Evolutionary conservation across 2,113 vertebrate species (phyloP).

Genomic region (Hippocampus mohnikei): DNA sequence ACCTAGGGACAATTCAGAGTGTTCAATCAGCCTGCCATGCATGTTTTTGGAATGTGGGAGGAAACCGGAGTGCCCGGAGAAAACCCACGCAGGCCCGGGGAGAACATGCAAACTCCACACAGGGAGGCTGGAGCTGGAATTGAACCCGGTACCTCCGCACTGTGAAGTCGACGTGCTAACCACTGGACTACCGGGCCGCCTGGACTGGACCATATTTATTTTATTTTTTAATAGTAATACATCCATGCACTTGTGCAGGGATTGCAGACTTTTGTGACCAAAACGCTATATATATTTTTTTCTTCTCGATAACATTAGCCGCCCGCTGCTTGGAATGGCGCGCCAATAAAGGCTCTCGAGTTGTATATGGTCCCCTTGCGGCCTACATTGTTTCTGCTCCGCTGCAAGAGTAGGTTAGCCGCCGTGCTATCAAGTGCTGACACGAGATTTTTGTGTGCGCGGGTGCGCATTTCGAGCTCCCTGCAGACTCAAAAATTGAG

Average conservation of each 20-base stretch:
- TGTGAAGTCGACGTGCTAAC: no score
- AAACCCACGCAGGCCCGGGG: no score
- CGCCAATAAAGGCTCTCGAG: neutral
- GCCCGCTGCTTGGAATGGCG: neutral
- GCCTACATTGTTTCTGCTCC: neutral
- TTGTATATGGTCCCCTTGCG: neutral
- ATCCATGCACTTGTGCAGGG: neutral
- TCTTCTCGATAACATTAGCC: neutral
- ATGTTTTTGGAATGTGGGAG: no score
- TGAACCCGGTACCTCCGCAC: no score
- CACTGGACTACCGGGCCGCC: no score
- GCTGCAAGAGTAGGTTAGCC: neutral
- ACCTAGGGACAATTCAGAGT: no score
- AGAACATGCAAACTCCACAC: no score
- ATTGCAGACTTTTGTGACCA: neutral
- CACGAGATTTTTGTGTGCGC: neutral
- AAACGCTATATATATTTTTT: neutral
- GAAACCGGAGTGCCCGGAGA: no score
- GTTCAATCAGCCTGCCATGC: no score
- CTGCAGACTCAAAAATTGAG: constrained; percentile 6
- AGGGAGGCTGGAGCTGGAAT: no score
- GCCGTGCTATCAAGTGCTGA: constrained; percentile 2
- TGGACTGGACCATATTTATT: constrained; percentile 1
- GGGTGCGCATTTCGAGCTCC: neutral
- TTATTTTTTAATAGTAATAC: no score